These are phyloP conservation scores for Conus ventricosus DNA, from an alignment of 1,140 invertebrate species.

Conservation along the genomic window DNA sequence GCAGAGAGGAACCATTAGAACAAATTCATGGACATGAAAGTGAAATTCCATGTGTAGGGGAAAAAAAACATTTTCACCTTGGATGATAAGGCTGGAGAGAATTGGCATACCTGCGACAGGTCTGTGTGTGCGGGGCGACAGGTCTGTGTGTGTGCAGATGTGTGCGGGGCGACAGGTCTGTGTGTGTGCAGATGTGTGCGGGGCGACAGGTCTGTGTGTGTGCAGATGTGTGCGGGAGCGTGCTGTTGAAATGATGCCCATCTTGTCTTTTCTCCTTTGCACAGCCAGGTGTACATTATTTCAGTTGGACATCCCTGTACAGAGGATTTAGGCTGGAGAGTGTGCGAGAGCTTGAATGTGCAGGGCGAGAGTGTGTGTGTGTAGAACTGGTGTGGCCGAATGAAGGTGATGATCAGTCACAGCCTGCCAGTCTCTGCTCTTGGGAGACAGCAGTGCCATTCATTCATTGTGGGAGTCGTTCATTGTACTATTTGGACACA, in stretches of 20 bases:
- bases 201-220: neutral
- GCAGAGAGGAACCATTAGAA: neutral
- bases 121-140: too few species aligned
- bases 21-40: neutral
- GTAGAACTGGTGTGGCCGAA: neutral
- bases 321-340: neutral
- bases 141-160: neutral
- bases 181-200: neutral
- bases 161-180: too few species aligned
- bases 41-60: neutral
- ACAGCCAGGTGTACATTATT: neutral
- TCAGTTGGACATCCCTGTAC: neutral
- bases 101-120: too few species aligned
- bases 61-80: neutral
- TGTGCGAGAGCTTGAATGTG: neutral
- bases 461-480: neutral
- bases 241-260: neutral
- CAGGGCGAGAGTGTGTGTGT: neutral
- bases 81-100: too few species aligned
- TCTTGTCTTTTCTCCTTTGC: neutral
- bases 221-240: neutral
- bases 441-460: neutral
- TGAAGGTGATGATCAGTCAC: neutral
- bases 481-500: neutral
- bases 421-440: neutral